Base-by-base conservation (phyloP, 2,888 invertebrate genomes). In the Heliconius hortense region DNA sequence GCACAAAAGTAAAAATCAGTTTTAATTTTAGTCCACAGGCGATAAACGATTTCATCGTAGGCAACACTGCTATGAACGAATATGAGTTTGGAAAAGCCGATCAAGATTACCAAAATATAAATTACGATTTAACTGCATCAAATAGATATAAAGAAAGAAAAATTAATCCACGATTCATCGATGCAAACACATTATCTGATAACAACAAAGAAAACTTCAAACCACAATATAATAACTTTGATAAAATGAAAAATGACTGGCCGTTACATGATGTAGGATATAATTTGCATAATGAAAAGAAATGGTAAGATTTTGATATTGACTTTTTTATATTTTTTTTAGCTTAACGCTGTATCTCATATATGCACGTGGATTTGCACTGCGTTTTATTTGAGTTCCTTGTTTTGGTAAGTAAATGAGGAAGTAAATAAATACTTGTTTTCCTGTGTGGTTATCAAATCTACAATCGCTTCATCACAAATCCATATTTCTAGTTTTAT, bases 91-190 rank as follows among this genome's bases (percentile, higher is more conserved):
- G 69, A 28, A 72, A 68, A 24, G 60, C 64, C 11, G 24, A 48
- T 18, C 68, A 53, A 26, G 75, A 76, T 31, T 73, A 78, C 56
- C 60, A 70, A 60, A 72, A 72, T 21, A 70, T 75, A 39, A 79
- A 76, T 35, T 72, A 59, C 26, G 76, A 82, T 26, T 53, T 74
- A 1, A 74, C 76, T 5, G 81, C 82, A 59, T 66, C 82, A 21
- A 82, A 81, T 60, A 68, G 76, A 11, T 81, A 79, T 18, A 79
- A 77, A 31, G 39, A 72, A 7, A 74, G 79, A 18, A 74, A 76
- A 24, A 82, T 81, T 60, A 79, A 82, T 21, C 59, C 77, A 8
- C 77, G 77, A 69, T 76, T 79, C n/a, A 73, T 76, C 70, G 77
- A 77, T 56, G 71, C 72, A 24, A 76, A 73, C 26, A 56, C 62